These are phyloP conservation scores for Dolichoris vasculosae DNA, from an alignment of 1,140 invertebrate species.

Conservation along the genomic window DNA sequence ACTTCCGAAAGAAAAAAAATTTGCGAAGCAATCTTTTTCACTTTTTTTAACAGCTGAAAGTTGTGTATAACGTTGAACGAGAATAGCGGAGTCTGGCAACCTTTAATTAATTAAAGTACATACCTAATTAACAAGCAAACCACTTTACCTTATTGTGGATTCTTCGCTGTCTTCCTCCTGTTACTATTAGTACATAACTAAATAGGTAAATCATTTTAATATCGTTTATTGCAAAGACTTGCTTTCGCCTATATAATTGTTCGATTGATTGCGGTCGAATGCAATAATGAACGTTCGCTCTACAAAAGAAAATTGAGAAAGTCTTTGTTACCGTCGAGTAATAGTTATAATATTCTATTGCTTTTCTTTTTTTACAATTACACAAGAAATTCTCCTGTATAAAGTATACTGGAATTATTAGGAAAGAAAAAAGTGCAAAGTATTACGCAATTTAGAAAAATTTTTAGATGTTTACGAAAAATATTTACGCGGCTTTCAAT, in stretches of 20 bases:
- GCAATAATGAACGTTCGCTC: neutral
- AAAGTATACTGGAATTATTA: neutral
- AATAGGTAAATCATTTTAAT: constrained; percentile 10
- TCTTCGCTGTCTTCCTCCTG: neutral
- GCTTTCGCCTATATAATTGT: constrained; percentile 10
- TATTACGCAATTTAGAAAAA: neutral
- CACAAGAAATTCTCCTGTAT: neutral
- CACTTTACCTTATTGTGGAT: neutral
- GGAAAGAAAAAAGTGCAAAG: neutral
- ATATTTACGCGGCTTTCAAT: neutral
- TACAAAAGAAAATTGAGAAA: neutral
- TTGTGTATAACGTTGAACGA: neutral
- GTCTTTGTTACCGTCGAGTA: neutral
- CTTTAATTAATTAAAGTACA: constrained; percentile 27
- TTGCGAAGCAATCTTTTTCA: neutral
- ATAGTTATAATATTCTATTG: constrained; percentile 5
- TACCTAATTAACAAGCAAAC: constrained; percentile 23
- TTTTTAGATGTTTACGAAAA: neutral
- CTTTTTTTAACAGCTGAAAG: neutral
- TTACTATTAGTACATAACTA: neutral
- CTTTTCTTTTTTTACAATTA: neutral
- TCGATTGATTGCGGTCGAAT: constrained; percentile 23
- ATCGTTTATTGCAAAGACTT: neutral
- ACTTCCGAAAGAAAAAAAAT: constrained; percentile 26
- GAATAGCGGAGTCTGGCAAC: neutral